Evolutionary conservation across 2,888 invertebrate genomes (phyloP).

Genomic region (Ceraclea dissimilis): DNA sequence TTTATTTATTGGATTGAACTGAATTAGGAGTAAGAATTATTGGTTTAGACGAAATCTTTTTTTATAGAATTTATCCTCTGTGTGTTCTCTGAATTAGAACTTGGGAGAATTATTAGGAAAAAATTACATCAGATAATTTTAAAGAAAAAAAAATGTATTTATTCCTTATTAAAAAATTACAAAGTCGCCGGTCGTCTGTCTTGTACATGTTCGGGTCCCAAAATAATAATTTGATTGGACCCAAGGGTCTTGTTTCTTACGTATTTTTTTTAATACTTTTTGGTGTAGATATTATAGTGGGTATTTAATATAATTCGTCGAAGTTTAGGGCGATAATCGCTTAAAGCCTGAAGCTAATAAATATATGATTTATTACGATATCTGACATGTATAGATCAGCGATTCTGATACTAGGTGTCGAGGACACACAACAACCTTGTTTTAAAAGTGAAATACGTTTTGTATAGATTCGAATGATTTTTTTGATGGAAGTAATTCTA

Average conservation of each 20-base stretch:
- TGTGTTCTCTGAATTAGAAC: too few relatives aligned
- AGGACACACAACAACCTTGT: not conserved
- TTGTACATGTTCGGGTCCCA: not conserved
- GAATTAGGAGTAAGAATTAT: too few relatives aligned
- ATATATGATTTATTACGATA: not conserved
- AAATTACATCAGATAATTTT: too few relatives aligned
- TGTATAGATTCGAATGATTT: too few relatives aligned
- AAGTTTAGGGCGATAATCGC: not conserved
- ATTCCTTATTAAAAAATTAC: too few relatives aligned
- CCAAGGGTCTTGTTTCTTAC: not conserved
- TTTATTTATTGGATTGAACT: too few relatives aligned
- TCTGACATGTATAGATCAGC: not conserved
- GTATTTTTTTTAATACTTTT: not conserved
- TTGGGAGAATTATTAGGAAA: too few relatives aligned
- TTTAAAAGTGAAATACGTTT: too few relatives aligned
- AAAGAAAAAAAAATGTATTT: too few relatives aligned
- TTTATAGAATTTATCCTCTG: too few relatives aligned
- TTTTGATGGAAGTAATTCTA: too few relatives aligned
- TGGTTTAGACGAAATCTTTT: too few relatives aligned
- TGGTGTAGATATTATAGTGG: not conserved
- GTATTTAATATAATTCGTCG: not conserved
- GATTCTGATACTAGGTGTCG: not conserved
- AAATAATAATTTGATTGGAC: not conserved
- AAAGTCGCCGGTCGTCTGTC: not conserved
- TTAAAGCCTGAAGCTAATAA: not conserved